Base-by-base conservation (phyloP, 1,140 invertebrate species). In the Phymastichus coffea region DNA sequence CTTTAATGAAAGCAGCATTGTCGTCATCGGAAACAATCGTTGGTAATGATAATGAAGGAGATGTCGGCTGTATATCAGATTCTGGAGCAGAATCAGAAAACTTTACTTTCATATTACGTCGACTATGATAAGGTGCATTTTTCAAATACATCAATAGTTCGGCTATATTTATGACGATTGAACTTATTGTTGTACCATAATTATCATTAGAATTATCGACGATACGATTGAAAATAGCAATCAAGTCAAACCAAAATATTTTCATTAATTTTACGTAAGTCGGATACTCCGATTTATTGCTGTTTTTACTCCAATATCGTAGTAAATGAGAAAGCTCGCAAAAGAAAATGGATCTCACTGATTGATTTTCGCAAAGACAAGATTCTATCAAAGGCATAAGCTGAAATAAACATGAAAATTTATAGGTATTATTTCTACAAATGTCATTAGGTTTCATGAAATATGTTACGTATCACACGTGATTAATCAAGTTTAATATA, bases 251-350 rank as follows among this genome's bases (percentile, higher is more conserved):
- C 83, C 85, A 87, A 53, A 87, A 86, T 40, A 70, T 70, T 14
- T 76, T 59, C 6, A 85, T 63, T 30, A 85, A 71, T 55, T 79
- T 62, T 2, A 53, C 63, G 61, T 83, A 85, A 38, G 71, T 74
- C 30, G 63, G 63, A 26, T 73, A 64, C 17, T 75, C 67, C 0
- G 62, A 22, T 12, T 69, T 65, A 14, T 69, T 37, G 15, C 68
- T 63, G 66, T 83, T 83, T 65, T 81, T 81, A 63, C 80, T 82
- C 82, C 84, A 86, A 48, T 84, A 85, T 10, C 81, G 79, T 17
- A 85, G 47, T 7, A 86, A 61, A 4, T 74, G 71, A 0, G 81
- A 72, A 1, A 81, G 71, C 57, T 86, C 80, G 33, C 72, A 73
- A 56, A 81, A 85, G 40, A 85, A 70, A 14, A 71, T 70, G 60